Evolutionary conservation across 1,140 invertebrate genomes (phyloP).

Genomic region (Anagrus nilaparvatae): DNA sequence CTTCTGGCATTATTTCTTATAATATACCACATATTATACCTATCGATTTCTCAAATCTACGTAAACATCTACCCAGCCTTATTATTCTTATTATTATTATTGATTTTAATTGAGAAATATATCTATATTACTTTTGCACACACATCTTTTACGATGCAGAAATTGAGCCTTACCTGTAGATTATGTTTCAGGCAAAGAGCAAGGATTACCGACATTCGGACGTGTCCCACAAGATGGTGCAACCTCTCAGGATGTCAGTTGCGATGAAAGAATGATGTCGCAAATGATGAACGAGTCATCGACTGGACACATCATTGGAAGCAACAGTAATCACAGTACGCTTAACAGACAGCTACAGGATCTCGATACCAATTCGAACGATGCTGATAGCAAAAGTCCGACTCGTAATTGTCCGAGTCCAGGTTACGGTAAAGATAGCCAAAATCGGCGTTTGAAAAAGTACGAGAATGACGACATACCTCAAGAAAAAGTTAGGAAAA

Average conservation of each 20-base stretch:
- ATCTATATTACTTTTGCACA: too few species aligned
- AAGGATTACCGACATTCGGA: constrained; percentile 64
- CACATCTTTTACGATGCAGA: constrained; percentile 40
- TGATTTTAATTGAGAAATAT: too few species aligned
- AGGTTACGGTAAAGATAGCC: constrained; percentile 52
- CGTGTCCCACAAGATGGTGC: constrained; percentile 55
- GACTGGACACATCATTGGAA: too few species aligned
- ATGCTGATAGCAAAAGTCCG: constrained; percentile 63
- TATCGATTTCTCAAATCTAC: constrained; percentile 23
- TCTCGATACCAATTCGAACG: constrained; percentile 38
- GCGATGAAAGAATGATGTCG: too few species aligned
- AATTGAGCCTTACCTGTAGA: constrained; percentile 44
- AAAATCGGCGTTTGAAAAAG: constrained; percentile 67
- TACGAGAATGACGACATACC: constrained; percentile 91
- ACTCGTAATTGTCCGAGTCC: constrained; percentile 60
- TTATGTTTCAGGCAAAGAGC: constrained; percentile 67
- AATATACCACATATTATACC: too few species aligned
- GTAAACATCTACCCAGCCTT: too few species aligned
- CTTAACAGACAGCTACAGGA: constrained; percentile 20
- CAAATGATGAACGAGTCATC: too few species aligned
- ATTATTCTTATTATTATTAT: too few species aligned
- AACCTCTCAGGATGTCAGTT: constrained; percentile 46
- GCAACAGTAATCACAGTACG: too few species aligned
- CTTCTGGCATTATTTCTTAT: too few species aligned
- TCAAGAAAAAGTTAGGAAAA: constrained; percentile 91